Evolutionary conservation across 1,140 invertebrate species (phyloP).

Genomic region (Bombus waltoni): DNA sequence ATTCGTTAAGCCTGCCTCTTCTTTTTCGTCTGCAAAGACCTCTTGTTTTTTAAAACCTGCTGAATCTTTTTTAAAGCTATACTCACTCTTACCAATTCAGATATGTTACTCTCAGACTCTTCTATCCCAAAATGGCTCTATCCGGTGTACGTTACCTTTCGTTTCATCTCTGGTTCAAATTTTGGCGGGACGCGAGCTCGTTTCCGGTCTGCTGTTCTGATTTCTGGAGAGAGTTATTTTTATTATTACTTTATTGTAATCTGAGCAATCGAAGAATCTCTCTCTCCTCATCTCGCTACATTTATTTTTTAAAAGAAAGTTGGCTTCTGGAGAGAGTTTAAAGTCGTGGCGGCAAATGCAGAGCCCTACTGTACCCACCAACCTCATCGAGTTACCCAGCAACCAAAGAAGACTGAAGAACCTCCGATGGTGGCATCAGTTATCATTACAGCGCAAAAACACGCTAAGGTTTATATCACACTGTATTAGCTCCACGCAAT

Average conservation of each 20-base stretch:
- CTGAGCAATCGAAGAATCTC: neutral
- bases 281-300: neutral
- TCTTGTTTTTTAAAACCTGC: too few species aligned
- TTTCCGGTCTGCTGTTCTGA: neutral
- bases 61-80: too few species aligned
- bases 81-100: too few species aligned
- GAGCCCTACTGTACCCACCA: slow-evolving; percentile 66
- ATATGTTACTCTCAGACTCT: too few species aligned
- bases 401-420: slow-evolving; percentile 82
- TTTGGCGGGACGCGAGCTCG: neutral
- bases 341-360: slow-evolving; percentile 46
- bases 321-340: slow-evolving; percentile 26
- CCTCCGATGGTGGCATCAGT: slow-evolving; percentile 79
- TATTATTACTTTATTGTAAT: neutral
- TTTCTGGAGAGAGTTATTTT: neutral
- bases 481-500: slow-evolving; percentile 49
- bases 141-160: neutral
- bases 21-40: too few species aligned
- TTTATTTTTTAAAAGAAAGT: neutral
- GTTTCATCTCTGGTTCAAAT: neutral
- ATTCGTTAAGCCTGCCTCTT: too few species aligned
- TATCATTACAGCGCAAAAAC: slow-evolving; percentile 72
- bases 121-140: too few species aligned
- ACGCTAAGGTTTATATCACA: slow-evolving; percentile 62
- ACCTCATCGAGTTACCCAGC: slow-evolving; percentile 78